Percentiles rank a stretch among this genome's conserved stretches.
These are phyloP conservation scores for Macrophya annulata DNA, from an alignment of 2,888 invertebrate species.

Conservation along the genomic window DNA sequence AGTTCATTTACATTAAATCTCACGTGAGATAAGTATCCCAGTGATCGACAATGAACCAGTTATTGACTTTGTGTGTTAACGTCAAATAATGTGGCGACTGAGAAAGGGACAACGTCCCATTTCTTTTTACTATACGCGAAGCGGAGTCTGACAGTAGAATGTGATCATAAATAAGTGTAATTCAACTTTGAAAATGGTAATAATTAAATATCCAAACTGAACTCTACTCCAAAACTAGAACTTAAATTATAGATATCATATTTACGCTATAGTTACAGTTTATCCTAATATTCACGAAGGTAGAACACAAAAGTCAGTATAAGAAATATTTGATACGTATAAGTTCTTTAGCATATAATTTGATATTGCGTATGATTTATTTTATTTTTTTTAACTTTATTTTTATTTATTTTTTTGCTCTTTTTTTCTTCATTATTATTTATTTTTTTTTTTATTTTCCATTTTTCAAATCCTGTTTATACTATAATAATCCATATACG, in stretches of 20 bases:
- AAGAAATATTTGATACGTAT: constrained; percentile 32
- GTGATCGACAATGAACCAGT: background rate
- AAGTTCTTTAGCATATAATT: constrained; percentile 5
- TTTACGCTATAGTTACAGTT: constrained; percentile 12
- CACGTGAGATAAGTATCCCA: background rate
- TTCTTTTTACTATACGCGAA: background rate
- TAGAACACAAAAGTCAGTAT: constrained; percentile 35
- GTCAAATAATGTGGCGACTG: background rate
- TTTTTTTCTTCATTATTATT: too few species aligned
- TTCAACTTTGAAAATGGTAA: background rate
- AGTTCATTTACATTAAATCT: background rate
- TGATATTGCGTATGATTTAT: constrained; percentile 6
- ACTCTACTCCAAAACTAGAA: constrained; percentile 7
- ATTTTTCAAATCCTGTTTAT: background rate
- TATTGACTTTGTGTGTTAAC: background rate
- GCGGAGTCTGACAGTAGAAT: background rate
- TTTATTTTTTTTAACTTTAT: background rate
- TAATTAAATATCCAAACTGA: constrained; percentile 4
- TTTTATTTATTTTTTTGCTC: background rate
- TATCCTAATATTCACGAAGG: constrained; percentile 1
- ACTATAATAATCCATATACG: background rate
- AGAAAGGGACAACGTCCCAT: too few species aligned
- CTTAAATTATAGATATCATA: background rate
- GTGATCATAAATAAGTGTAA: constrained; percentile 15
- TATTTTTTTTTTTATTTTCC: background rate